Base-by-base conservation (phyloP, 2,113 vertebrate genomes). In the Anser brachyrhynchus region DNA sequence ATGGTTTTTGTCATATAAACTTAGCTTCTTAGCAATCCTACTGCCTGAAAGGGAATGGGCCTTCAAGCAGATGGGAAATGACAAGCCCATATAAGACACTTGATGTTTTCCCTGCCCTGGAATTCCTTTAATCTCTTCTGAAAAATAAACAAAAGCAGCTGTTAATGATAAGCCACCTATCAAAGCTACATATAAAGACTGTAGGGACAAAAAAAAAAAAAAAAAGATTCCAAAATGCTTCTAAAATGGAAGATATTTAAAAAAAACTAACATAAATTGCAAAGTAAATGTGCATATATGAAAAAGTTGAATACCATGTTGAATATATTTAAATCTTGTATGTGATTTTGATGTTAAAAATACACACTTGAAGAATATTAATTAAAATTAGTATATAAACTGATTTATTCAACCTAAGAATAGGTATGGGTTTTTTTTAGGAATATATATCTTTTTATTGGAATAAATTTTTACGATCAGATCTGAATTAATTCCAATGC, bases 141-240 rank as follows among this genome's bases (percentile, higher is more conserved):
- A 84, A 93, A 73, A 86, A 94, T 52, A 96, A 93, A 93, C 67
- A 83, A 91, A 94, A 64, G 64, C 37, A 90, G 59, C 37, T 83
- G 90, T 87, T 90, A 95, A 90, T 70, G 74, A 91, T 71, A 92
- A 86, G 57, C 72, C 15, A 94, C 55, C 37, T 54, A 85, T 21
- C 44, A 85, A 91, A 95, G 64, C n/a, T 87, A 41, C 64, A 51
- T 3, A 10, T 37, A 85, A 72, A 25, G 37, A 71, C 44, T 58
- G 62, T 1, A 66, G n/a, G 57, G 15, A 28, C 5, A 49, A 35
- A 15, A 69, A 62, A 61, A 15, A 57, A 31, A 10, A 39, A 41
- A 64, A 41, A 17, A 51, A 67, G 44, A 75, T 83, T 91, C 37
- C 20, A 85, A 67, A 82, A 66, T 55, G 14, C 5, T 77, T 51